phyloP scores from a whole-genome alignment of 2,797 vertebrate species.

The Balearica regulorum region DNA sequence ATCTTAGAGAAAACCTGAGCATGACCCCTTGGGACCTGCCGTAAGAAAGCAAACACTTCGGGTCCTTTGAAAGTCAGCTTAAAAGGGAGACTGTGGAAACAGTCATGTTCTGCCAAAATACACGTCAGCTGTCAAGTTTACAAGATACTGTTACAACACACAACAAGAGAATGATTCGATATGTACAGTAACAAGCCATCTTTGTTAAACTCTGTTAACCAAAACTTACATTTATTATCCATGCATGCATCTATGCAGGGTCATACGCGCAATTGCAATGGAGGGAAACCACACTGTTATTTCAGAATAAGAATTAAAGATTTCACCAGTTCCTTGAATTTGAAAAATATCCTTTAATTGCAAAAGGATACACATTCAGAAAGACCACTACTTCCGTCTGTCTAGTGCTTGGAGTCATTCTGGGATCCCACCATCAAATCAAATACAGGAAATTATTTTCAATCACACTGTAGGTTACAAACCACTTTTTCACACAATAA shows the following conservation, averaged over 20 bases:
- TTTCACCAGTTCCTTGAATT: neutral
- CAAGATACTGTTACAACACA: constrained; percentile 40
- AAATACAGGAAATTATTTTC: neutral
- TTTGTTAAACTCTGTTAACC: neutral
- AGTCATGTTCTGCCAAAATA: constrained; percentile 48
- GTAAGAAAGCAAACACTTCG: constrained; percentile 40
- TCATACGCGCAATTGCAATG: fast-evolving
- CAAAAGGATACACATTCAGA: neutral
- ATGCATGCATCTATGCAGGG: neutral
- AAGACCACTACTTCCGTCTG: neutral
- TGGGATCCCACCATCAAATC: neutral
- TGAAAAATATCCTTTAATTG: neutral
- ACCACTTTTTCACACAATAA: neutral
- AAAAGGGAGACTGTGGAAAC: constrained; percentile 48
- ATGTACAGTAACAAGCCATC: constrained; percentile 26
- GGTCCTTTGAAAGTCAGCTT: constrained; percentile 54
- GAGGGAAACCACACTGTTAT: neutral
- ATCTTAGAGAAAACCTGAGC: constrained; percentile 18
- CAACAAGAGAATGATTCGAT: neutral
- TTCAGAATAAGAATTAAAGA: neutral
- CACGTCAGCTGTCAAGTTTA: constrained; percentile 26
- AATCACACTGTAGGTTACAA: constrained; percentile 1
- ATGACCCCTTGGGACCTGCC: neutral
- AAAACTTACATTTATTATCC: neutral
- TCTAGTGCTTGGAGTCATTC: neutral